phyloP scores from a whole-genome alignment of 2,113 vertebrate species.

The Bufo bufo region DNA sequence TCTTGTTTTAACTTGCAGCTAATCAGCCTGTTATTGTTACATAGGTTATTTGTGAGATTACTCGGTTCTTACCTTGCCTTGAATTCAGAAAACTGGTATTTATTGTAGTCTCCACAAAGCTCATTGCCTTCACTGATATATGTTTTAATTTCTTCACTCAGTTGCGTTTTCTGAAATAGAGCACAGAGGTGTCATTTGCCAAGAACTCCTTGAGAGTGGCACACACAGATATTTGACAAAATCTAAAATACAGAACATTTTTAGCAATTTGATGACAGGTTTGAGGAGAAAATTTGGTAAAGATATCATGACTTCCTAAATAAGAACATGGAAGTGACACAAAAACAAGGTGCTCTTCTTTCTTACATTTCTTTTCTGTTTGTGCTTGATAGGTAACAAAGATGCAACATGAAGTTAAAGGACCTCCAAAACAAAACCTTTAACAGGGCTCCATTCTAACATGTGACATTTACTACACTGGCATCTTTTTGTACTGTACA shows the following conservation, averaged over 20 bases:
- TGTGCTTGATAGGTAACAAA: no score
- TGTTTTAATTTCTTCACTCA: slow-evolving; percentile 54
- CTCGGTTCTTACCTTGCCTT: slow-evolving; percentile 70
- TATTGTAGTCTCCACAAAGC: slow-evolving; percentile 68
- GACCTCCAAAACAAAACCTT: no score
- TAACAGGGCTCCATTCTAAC: no score
- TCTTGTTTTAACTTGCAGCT: no score
- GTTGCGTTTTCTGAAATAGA: slow-evolving; percentile 60
- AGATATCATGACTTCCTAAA: not conserved
- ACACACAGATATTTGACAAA: not conserved
- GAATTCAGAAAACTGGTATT: slow-evolving; percentile 68
- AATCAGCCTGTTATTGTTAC: not conserved
- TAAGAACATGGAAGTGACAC: not conserved
- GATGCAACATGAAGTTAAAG: no score
- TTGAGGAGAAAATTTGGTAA: not conserved
- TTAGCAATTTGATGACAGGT: not conserved
- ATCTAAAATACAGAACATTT: not conserved
- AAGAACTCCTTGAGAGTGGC: not conserved
- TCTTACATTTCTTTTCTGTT: not conserved
- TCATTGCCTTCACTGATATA: slow-evolving; percentile 64
- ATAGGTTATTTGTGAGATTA: not conserved
- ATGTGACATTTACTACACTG: no score
- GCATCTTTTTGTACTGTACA: no score
- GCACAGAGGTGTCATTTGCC: not conserved
- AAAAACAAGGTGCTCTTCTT: not conserved